A percentile compares a stretch with the other conserved stretches of the same genome.
These are phyloP conservation scores for Leucophora obtusa DNA, from an alignment of 2,888 invertebrate genomes.

Conservation along the genomic window DNA sequence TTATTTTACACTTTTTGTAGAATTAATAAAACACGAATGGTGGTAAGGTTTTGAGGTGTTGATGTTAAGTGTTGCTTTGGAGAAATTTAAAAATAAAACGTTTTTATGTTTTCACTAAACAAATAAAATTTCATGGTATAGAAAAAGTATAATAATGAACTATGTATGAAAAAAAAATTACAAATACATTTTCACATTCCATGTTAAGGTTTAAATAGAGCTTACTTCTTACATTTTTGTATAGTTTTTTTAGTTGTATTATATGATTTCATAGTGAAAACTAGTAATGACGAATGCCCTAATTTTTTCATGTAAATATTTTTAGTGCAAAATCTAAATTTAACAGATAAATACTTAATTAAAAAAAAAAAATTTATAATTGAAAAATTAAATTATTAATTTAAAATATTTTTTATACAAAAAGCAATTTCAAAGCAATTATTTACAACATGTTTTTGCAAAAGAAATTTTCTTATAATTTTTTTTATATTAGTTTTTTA, in stretches of 20 bases:
- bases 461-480: not conserved
- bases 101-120: conserved; percentile 53
- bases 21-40: conserved; percentile 55
- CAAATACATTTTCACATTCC: conserved; percentile 25
- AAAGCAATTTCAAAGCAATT: too few relatives aligned
- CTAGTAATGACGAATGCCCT: conserved; percentile 42
- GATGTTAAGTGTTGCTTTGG: conserved; percentile 34
- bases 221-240: conserved; percentile 15
- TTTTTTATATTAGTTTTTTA: not conserved
- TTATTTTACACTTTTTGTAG: conserved; percentile 48
- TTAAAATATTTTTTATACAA: too few relatives aligned
- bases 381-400: too few relatives aligned
- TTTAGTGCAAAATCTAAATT: not conserved
- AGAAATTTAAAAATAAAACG: conserved; percentile 41
- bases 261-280: conserved; percentile 40
- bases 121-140: conserved; percentile 28
- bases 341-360: too few relatives aligned
- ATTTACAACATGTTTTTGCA: too few relatives aligned
- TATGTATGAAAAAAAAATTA: conserved; percentile 6
- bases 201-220: conserved; percentile 5
- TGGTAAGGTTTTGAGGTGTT: conserved; percentile 17
- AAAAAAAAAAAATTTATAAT: too few relatives aligned
- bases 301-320: conserved; percentile 2
- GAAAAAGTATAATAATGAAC: conserved; percentile 14
- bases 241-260: conserved; percentile 7